A percentile compares a stretch with the other conserved stretches of the same genome.
Evolutionary conservation across 2,113 vertebrate genomes (phyloP).

Genomic region (Arenaria interpres): DNA sequence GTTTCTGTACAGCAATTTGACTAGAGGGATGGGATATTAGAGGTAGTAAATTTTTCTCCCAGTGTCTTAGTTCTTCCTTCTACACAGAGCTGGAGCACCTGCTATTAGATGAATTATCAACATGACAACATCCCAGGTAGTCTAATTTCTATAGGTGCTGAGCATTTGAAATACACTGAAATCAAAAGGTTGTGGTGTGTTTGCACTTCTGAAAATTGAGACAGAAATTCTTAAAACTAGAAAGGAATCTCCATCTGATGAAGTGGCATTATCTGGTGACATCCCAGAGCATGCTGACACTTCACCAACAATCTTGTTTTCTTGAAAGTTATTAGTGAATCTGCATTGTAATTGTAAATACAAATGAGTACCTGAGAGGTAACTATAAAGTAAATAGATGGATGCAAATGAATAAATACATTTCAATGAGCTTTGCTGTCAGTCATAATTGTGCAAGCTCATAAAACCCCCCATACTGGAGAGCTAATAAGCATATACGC

Average conservation of each 20-base stretch:
- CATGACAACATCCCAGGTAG: not conserved
- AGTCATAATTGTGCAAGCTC: not conserved
- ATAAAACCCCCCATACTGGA: not conserved
- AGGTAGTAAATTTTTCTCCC: not conserved
- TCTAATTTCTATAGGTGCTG: not conserved
- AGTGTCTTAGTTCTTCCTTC: not conserved
- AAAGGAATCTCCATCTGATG: not conserved
- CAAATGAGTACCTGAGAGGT: not conserved
- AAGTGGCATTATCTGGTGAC: not conserved
- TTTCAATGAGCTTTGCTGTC: conserved; percentile 29
- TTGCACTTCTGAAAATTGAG: not conserved
- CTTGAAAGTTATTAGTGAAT: not conserved
- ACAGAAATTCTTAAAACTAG: not conserved
- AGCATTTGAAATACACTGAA: not conserved
- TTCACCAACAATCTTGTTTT: not conserved
- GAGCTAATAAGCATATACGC: not conserved
- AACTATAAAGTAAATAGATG: not conserved
- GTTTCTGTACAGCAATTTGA: not conserved
- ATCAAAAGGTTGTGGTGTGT: not conserved
- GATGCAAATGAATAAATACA: not conserved
- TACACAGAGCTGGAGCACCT: not conserved
- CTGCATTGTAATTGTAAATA: not conserved
- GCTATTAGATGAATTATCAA: not conserved
- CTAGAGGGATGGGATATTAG: not conserved
- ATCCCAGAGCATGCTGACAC: not conserved